Base-by-base conservation (phyloP, 1,140 invertebrate genomes). In the Drosophila sp. region DNA sequence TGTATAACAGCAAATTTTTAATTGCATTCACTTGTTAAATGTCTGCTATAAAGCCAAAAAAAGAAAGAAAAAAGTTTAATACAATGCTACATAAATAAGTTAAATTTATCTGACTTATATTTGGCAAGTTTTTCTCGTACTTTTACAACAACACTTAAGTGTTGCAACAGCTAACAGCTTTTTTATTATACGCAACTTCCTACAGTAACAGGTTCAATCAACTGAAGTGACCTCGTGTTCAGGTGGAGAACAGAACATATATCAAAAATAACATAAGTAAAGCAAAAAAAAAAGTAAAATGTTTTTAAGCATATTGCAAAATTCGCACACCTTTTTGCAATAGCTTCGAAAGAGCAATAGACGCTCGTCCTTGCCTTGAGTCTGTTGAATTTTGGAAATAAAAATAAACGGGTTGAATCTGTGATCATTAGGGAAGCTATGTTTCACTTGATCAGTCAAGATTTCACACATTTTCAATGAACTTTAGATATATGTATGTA, bases 341-440 rank as follows among this genome's bases (percentile, higher is more conserved):
- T 14, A 18, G 45, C 45, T 46, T 38, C 16, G n/a, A 58, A 34
- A 71, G 80, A 79, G 72, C 80, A 84, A 83, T 73, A 80, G 67
- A 76, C 80, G 21, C 18, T 13, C 57, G 80, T 80, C 77, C 77
- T 84, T 70, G 80, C 76, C 76, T 82, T 82, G 79, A 62, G 43
- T 48, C 43, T 40, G n/a, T 8, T 18, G 41, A 46, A 59, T 46
- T 61, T 7, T 27, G 18, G 32, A 2, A 38, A 18, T 11, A 43
- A 16, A 14, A 21, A 32, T 38, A 65, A 62, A 53, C 61, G 46
- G 78, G 77, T 72, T 50, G 70, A 75, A 66, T n/a, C 4, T 34
- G 64, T 43, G 71, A 67, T 38, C 36, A 38, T 38, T 38, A 38
- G 41, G 21, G 46, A 69, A 70, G 50, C 46, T 43, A 51, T 71